Base-by-base conservation (phyloP, 2,113 vertebrate genomes). In the Epinephelus cyanopodus region DNA sequence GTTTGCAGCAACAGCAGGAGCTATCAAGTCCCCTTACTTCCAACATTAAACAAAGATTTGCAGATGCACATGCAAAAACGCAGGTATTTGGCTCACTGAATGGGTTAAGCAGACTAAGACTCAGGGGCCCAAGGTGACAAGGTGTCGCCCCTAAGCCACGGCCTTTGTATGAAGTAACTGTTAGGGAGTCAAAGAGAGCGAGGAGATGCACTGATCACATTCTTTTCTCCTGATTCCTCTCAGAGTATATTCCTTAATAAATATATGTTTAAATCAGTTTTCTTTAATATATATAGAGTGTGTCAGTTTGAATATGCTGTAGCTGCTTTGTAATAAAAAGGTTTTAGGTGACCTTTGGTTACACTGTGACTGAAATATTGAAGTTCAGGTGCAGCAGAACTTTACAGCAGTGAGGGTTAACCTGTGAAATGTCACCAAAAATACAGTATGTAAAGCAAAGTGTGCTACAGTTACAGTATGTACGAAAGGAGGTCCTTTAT, bases 1-100 rank as follows among this genome's bases (percentile, higher is more conserved):
- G 23, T 54, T 63, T 65, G 13, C 11, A 29, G 77, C 15, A 50
- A 50, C 78, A 37, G 27, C n/a, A 65, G 14, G 29, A 61, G 50
- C 57, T 60, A 47, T 71, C n/a, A 27, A 47, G 47, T 42, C 23
- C 18, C 29, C 19, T 8, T 67, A 33, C 54, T 67, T n/a, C 57
- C 15, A 39, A 69, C 69, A 52, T 76, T 37, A 19, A 77, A 45
- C n/a, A 33, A 39, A 56, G n/a, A 67, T 72, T 56, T 65, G 50
- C 42, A 63, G 42, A 77, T 72, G 25, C n/a, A 63, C 50, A 71
- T 29, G 48, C 33, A 76, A 18, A 25, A 56, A 23, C 12, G 65
- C 21, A 39, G 52, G 60, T 62, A 37, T 81, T 39, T 52, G 21
- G 37, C 64, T 53, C 21, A 67, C n/a, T 54, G 23, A 67, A 53